Percentiles rank a stretch among this genome's conserved stretches.
phyloP scores from a whole-genome alignment of 2,888 invertebrate genomes.

The Baccha elongata region DNA sequence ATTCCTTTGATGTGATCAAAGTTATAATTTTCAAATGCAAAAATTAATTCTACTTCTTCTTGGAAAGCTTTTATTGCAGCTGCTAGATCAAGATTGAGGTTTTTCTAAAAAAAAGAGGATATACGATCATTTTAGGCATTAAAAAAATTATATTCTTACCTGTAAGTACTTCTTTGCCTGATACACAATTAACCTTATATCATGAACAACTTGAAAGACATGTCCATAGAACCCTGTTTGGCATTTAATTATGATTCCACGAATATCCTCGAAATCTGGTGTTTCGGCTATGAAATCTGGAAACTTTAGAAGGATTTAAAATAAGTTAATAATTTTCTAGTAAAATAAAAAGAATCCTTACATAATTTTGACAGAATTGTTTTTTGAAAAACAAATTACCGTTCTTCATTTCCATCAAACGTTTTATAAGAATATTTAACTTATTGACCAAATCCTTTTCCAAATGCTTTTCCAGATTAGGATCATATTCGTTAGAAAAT shows the following conservation, averaged over 20 bases:
- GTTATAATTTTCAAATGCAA: slow-evolving; percentile 83
- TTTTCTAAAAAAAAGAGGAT: slow-evolving; percentile 74
- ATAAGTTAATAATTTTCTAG: too few species aligned
- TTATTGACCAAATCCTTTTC: slow-evolving; percentile 77
- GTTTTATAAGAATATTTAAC: slow-evolving; percentile 77
- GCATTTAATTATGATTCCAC: slow-evolving; percentile 86
- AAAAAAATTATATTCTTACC: slow-evolving; percentile 82
- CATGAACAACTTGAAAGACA: slow-evolving; percentile 87
- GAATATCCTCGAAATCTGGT: slow-evolving; percentile 86
- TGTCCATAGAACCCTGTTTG: slow-evolving; percentile 87
- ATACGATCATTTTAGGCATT: not conserved
- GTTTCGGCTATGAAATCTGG: slow-evolving; percentile 86
- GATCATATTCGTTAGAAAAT: slow-evolving; percentile 75
- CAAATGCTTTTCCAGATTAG: slow-evolving; percentile 75
- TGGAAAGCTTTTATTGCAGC: slow-evolving; percentile 79
- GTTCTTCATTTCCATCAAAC: slow-evolving; percentile 78
- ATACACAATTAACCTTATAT: slow-evolving; percentile 86
- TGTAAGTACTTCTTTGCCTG: slow-evolving; percentile 85
- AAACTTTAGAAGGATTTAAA: too few species aligned
- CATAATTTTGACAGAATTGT: slow-evolving; percentile 81
- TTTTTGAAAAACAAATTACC: slow-evolving; percentile 80
- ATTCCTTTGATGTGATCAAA: slow-evolving; percentile 83
- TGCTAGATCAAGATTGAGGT: slow-evolving; percentile 78
- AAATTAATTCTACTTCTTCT: slow-evolving; percentile 83
- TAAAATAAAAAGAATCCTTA: too few species aligned